A percentile compares a stretch with the other conserved stretches of the same genome.
These are phyloP conservation scores for Acanthisitta chloris DNA, from an alignment of 2,113 vertebrate genomes.

Conservation along the genomic window DNA sequence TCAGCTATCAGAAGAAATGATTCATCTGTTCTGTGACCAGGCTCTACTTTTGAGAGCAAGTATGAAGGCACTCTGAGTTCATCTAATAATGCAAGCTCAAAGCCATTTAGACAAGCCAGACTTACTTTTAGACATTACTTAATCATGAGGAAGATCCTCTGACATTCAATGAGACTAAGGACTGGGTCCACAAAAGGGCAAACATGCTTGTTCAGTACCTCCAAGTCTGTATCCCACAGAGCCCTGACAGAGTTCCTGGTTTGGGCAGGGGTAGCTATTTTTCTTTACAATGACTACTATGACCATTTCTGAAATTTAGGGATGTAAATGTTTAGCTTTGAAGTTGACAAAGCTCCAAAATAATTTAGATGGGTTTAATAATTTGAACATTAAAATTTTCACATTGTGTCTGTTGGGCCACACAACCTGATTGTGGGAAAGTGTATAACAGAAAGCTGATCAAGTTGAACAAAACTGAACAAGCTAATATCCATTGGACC, in stretches of 20 bases:
- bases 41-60: not conserved
- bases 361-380: not conserved
- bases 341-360: not conserved
- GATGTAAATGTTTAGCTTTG: not conserved
- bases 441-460: not conserved
- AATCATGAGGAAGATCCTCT: not conserved
- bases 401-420: not conserved
- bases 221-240: not conserved
- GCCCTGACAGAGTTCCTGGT: not conserved
- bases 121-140: not conserved
- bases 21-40: not conserved
- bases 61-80: not conserved
- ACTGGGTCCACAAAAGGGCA: not conserved
- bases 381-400: not conserved
- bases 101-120: not conserved
- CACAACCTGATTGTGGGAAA: not conserved
- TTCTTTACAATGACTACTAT: not conserved
- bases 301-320: not conserved
- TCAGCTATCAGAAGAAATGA: not conserved
- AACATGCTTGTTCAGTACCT: not conserved
- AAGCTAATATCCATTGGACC: not conserved
- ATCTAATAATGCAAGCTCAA: not conserved
- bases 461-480: not conserved
- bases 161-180: not conserved
- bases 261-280: not conserved